Evolutionary conservation across 2,113 vertebrate species (phyloP), one percentile per base, ranked within the genome.

Genomic region (Parus major): DNA sequence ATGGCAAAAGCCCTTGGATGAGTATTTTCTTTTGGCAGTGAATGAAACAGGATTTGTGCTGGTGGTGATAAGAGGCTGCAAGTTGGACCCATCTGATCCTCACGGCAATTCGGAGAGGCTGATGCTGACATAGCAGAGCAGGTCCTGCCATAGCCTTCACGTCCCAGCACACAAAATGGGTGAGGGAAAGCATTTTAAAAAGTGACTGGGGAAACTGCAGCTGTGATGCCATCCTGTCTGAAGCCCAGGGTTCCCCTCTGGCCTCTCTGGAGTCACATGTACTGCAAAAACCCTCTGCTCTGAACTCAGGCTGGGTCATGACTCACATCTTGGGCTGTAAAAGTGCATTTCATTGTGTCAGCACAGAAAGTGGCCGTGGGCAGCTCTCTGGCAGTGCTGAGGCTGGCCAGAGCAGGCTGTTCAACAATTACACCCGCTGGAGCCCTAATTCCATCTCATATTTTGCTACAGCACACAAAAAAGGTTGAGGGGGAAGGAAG

Each of bases 331-430:
- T 11, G 55, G 10, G 27, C 33, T 69, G 36, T 25, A 39, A 56
- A 44, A 81, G 22, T 3, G 6, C 1, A 3, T 61, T 63, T 39
- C 66, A 63, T 44, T 77, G 18, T 47, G 39, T 39, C 77, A 28
- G 60, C 2, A 1, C 8, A 7, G 60, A 25, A 52, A 81, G 49
- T 3, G 19, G 68, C 69, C 2, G 23, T 41, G 24, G 16, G 56
- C 42, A 75, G 66, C 23, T 33, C 66, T 42, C 59, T 10, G 19
- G 49, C 52, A 56, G 68, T 5, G 11, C 47, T 21, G 36, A 71
- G 33, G 68, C 47, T 0, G 3, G 56, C 16, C 1, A 0, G 47
- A 33, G 27, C 61, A 42, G 61, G 22, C 69, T 6, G 1, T 79
- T 82, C n/a, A 70, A 57, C 68, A 66, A 14, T 59, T 79, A 56